These are phyloP conservation scores for Dufourea novaeangliae DNA, from an alignment of 1,140 invertebrate genomes.

Conservation along the genomic window DNA sequence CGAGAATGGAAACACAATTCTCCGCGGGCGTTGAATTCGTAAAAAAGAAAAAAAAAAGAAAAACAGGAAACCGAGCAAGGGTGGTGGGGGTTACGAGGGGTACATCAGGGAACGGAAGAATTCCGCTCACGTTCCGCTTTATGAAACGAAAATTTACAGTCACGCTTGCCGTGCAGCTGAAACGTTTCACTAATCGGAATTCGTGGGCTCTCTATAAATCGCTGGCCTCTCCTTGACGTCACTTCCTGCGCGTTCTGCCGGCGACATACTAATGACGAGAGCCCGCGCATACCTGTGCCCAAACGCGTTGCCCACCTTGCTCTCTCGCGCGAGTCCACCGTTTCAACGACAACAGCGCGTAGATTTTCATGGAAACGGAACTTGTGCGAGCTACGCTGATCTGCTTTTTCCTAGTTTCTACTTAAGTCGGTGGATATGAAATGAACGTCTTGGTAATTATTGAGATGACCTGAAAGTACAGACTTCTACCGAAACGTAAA, in stretches of 20 bases:
- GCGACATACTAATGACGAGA: conserved; percentile 68
- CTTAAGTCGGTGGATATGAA: no score
- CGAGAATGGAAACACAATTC: conserved; percentile 6
- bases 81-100: no score
- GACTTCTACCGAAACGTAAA: no score
- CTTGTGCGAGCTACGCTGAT: no score
- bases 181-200: conserved; percentile 56
- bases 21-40: conserved; percentile 19
- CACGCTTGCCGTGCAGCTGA: conserved; percentile 20
- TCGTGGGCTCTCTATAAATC: conserved; percentile 61
- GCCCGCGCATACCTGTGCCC: conserved; percentile 50
- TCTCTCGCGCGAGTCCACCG: background rate
- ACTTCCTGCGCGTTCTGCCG: conserved; percentile 58
- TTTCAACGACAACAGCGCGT: background rate
- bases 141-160: conserved; percentile 51
- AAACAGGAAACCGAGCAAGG: no score
- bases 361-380: conserved; percentile 5
- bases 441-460: no score
- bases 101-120: background rate
- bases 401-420: no score
- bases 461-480: no score
- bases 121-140: conserved; percentile 40
- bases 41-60: conserved; percentile 27
- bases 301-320: conserved; percentile 18
- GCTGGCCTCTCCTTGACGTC: conserved; percentile 64